Base-by-base conservation (phyloP, 2,888 invertebrate genomes). In the Chrysolina haemoptera region DNA sequence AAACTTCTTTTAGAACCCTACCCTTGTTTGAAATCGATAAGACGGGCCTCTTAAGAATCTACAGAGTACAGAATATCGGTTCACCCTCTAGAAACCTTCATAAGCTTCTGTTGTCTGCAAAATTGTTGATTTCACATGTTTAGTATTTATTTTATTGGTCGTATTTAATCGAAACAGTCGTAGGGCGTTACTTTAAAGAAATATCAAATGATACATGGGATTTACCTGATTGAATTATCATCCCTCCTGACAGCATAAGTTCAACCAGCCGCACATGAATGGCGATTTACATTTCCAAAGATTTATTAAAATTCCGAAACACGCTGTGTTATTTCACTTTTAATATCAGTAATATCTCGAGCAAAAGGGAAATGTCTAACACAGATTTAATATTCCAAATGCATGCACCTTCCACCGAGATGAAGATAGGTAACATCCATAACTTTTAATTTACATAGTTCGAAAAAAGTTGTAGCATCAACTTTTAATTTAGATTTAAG, bases 401-500 rank as follows among this genome's bases (percentile, higher is more conserved):
- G 72, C 71, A 78, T 72, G 72, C 72, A 70, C 69, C 70, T 70
- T 68, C 62, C 66, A 14, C 18, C 20, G 71, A 76, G 74, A 79
- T 74, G 76, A 76, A 78, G 71, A 74, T 74, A 78, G 73, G 73
- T 73, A 72, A 66, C 75, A 69, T 65, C 71, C 76, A 76, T 74
- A 76, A 78, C 77, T 79, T 79, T 78, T 79, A 79, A 79, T 81
- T 80, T 82, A 80, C 79, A 79, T 79, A 79, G 78, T 81, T 80
- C 70, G 76, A 79, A 78, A 79, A 73, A 79, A 80, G 78, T 80
- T 80, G 79, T 77, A 53, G 71, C 74, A 71, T 78, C 75, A 81
- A 81, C 76, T 82, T 83, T 83, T 82, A 83, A 82, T 83, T 83
- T 82, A 81, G 79, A 81, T 82, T 82, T 77, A 70, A 73, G 79